A percentile compares a stretch with the other conserved stretches of the same genome.
phyloP scores from a whole-genome alignment of 2,113 vertebrate genomes.

The Mohoua ochrocephala region DNA sequence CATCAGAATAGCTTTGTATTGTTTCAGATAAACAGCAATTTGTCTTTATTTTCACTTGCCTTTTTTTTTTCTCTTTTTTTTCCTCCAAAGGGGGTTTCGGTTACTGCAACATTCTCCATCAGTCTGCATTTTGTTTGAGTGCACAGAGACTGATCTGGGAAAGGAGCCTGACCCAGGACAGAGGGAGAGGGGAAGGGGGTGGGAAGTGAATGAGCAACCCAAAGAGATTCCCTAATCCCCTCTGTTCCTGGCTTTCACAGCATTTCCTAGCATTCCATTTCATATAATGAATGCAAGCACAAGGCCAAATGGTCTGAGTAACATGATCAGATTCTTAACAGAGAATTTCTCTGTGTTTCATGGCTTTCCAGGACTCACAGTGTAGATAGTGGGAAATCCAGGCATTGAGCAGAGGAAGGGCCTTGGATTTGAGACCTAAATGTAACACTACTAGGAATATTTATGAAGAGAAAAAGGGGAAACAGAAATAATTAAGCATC shows the following conservation, averaged over 20 bases:
- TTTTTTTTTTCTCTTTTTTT: too few relatives aligned
- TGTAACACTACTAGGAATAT: constrained; percentile 28
- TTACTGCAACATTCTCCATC: background rate
- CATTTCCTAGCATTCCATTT: background rate
- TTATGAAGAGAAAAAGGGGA: constrained; percentile 8
- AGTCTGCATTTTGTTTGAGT: background rate
- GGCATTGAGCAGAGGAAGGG: background rate
- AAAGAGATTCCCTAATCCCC: background rate
- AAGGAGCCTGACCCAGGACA: background rate
- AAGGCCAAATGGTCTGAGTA: background rate
- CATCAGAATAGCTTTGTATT: background rate
- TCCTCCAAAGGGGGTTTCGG: background rate
- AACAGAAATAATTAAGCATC: constrained; percentile 58
- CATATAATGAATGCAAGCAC: background rate
- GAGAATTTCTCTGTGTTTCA: constrained; percentile 23
- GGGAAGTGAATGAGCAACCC: background rate
- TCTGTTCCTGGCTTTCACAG: background rate
- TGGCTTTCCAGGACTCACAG: background rate
- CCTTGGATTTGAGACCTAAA: background rate
- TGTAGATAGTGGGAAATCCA: constrained; percentile 32
- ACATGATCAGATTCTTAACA: background rate
- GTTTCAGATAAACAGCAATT: background rate
- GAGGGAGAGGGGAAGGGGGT: background rate
- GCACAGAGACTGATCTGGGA: background rate
- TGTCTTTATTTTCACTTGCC: background rate